Conservation (phyloP, 2,888 invertebrate genomes). For the Chymomyza amoena region DNA sequence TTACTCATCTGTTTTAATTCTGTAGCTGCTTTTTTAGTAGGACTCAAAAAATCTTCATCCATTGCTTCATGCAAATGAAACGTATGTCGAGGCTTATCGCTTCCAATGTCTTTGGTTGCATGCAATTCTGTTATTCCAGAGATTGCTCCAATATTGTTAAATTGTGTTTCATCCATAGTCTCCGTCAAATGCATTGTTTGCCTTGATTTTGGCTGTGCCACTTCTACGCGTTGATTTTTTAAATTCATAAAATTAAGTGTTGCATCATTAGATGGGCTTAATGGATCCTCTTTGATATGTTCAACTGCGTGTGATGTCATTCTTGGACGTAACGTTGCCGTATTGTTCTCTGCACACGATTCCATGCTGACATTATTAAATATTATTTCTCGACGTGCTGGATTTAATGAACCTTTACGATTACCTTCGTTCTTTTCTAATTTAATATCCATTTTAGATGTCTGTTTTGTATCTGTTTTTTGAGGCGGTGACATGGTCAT, state of each 20-base stretch:
- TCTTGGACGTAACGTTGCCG: background rate
- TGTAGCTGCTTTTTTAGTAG: background rate
- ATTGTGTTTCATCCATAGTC: slow-evolving; percentile 21
- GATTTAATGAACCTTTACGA: background rate
- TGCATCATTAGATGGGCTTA: background rate
- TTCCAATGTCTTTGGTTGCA: background rate
- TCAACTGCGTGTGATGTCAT: background rate
- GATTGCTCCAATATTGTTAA: background rate
- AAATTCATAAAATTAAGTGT: background rate
- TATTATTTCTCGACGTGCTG: background rate
- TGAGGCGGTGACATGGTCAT: slow-evolving; percentile 41
- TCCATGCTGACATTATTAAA: background rate
- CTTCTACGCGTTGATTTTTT: background rate
- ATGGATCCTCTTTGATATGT: background rate
- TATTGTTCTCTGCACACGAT: background rate
- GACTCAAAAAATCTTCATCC: slow-evolving; percentile 10
- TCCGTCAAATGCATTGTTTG: slow-evolving; percentile 24
- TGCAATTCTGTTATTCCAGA: background rate
- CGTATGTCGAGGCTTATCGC: slow-evolving; percentile 16
- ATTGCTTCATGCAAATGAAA: slow-evolving; percentile 12
- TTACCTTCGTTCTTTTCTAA: background rate
- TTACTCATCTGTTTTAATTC: background rate
- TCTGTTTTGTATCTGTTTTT: background rate
- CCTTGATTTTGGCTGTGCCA: background rate
- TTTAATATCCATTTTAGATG: background rate